Evolutionary conservation across 1,140 invertebrate genomes (phyloP).

Genomic region (Pseudomyrmex dendroicus): DNA sequence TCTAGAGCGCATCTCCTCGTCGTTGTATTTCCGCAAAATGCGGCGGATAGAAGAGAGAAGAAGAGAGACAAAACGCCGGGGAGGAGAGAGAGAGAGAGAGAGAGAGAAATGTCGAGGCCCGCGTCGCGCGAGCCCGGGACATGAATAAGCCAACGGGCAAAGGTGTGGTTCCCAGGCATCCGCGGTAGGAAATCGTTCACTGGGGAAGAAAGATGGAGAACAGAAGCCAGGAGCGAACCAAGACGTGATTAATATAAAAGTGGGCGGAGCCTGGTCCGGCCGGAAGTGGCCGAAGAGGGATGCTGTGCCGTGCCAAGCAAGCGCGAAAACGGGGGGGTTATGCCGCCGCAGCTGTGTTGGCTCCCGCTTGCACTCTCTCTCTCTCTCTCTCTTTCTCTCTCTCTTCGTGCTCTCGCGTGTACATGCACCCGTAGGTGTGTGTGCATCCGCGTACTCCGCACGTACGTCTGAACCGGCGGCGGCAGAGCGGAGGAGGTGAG

Average conservation of each 20-base stretch:
- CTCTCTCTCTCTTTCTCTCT: not conserved
- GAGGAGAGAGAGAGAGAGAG: conserved; percentile 45
- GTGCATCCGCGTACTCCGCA: conserved; percentile 37
- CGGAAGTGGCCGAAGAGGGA: conserved; percentile 84
- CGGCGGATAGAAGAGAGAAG: conserved; percentile 29
- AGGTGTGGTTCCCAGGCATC: conserved; percentile 84
- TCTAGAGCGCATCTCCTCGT: conserved; percentile 33
- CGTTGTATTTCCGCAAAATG: conserved; percentile 48
- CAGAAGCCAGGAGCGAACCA: conserved; percentile 81
- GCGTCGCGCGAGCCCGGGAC: conserved; percentile 78
- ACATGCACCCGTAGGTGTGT: conserved; percentile 40
- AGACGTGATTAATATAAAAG: conserved; percentile 86
- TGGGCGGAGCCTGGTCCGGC: conserved; percentile 83
- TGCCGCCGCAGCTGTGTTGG: conserved; percentile 73
- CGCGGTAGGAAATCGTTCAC: conserved; percentile 82
- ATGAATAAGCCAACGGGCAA: conserved; percentile 83
- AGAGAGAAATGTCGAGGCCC: conserved; percentile 64
- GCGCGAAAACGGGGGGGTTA: conserved; percentile 80
- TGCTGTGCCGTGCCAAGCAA: conserved; percentile 82
- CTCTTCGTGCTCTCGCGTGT: conserved; percentile 8
- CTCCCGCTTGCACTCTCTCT: conserved; percentile 54
- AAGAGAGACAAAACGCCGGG: conserved; percentile 27
- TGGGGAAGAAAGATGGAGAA: conserved; percentile 81
- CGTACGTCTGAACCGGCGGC: conserved; percentile 55
- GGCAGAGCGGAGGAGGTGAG: conserved; percentile 78